Conservation (phyloP, 2,888 invertebrate genomes). For the Oligia latruncula region DNA sequence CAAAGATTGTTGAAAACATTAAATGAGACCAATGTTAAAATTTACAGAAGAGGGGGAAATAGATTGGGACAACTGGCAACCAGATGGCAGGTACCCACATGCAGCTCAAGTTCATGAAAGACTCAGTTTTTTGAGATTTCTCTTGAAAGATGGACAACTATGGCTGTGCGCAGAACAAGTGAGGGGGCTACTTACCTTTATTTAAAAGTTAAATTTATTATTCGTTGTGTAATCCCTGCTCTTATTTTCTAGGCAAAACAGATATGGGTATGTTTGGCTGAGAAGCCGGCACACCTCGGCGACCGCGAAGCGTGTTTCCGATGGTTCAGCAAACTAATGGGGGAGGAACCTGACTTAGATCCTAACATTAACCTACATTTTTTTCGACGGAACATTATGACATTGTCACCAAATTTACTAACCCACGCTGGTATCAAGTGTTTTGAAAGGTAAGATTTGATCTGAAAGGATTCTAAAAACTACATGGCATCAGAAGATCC, state of each 20-base stretch:
- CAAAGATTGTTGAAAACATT: not conserved
- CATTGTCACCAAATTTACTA: slow-evolving; percentile 96
- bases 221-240: slow-evolving; percentile 56
- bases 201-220: slow-evolving; percentile 32
- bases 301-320: slow-evolving; percentile 99
- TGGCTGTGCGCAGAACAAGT: slow-evolving; percentile 98
- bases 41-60: slow-evolving; percentile 92
- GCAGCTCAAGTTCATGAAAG: slow-evolving; percentile 98
- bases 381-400: slow-evolving; percentile 98
- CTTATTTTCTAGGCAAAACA: slow-evolving; percentile 93
- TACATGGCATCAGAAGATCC: not conserved
- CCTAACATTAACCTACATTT: slow-evolving; percentile 98
- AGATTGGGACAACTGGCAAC: slow-evolving; percentile 94
- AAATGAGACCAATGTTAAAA: not conserved
- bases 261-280: slow-evolving; percentile 99
- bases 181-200: slow-evolving; percentile 57
- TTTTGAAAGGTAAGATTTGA: slow-evolving; percentile 89
- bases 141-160: slow-evolving; percentile 98
- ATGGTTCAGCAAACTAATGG: slow-evolving; percentile 99
- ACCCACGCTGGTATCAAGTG: slow-evolving; percentile 99
- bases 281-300: slow-evolving; percentile 96
- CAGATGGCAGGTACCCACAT: slow-evolving; percentile 97
- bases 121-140: slow-evolving; percentile 97
- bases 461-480: not conserved
- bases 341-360: slow-evolving; percentile 98